A percentile compares a stretch with the other conserved stretches of the same genome.
Evolutionary conservation across 2,888 invertebrate species (phyloP).

Genomic region (Criorhina ranunculi): DNA sequence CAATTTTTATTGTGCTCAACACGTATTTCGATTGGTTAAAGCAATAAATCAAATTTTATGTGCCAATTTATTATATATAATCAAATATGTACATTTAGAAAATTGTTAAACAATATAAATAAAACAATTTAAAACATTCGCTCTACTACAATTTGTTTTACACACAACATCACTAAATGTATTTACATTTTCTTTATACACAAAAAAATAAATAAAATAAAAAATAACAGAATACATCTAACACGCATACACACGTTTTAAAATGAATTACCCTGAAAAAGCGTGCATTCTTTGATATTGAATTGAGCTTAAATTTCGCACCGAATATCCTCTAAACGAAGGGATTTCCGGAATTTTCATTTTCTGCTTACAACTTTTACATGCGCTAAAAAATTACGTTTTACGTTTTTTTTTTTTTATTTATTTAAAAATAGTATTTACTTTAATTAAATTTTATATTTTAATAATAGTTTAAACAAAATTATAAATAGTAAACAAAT

Average conservation of each 20-base stretch:
- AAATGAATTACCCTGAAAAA: conserved; percentile 82
- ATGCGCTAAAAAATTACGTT: conserved; percentile 82
- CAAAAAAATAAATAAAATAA: conserved; percentile 6
- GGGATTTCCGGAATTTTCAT: conserved; percentile 84
- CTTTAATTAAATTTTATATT: conserved; percentile 24
- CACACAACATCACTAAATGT: conserved; percentile 7
- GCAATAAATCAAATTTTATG: conserved; percentile 42
- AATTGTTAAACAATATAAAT: background rate
- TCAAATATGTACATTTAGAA: conserved; percentile 13
- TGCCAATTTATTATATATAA: conserved; percentile 53
- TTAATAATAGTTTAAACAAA: no score
- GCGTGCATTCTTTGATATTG: conserved; percentile 82
- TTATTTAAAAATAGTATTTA: conserved; percentile 1
- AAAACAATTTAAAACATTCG: conserved; percentile 37
- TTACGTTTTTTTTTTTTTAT: conserved; percentile 45
- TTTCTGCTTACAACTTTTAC: conserved; percentile 84
- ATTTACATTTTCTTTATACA: conserved; percentile 4
- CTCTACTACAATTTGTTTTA: conserved; percentile 32
- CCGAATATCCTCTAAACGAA: conserved; percentile 84
- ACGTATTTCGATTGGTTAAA: conserved; percentile 39
- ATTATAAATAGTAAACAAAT: no score
- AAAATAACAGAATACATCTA: conserved; percentile 22
- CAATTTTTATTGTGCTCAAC: conserved; percentile 43
- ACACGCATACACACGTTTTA: conserved; percentile 53
- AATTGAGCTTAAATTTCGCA: conserved; percentile 83